Evolutionary conservation across 2,888 invertebrate species (phyloP).

Genomic region (Tetanocera ferruginea): DNA sequence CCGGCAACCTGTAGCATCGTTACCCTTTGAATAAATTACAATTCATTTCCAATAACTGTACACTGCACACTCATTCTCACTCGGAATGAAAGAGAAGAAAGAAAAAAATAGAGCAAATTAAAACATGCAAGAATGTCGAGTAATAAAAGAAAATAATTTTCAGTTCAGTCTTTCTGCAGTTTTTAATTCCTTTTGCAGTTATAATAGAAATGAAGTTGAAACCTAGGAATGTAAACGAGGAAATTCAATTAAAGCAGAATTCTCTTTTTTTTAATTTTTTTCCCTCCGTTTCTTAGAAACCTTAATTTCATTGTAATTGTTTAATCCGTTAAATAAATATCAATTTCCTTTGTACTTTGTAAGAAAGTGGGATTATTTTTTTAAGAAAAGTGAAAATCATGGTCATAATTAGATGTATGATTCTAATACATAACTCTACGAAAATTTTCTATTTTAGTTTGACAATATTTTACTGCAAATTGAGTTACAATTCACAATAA

Average conservation of each 20-base stretch:
- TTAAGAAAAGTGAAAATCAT: neutral
- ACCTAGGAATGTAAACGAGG: too few species aligned
- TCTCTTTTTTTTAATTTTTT: too few species aligned
- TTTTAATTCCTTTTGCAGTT: too few species aligned
- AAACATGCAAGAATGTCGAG: neutral
- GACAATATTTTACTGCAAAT: neutral
- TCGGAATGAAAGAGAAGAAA: slow-evolving; percentile 45
- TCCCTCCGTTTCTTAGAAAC: too few species aligned
- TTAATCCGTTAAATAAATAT: neutral
- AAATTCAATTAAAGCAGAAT: too few species aligned
- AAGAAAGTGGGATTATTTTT: neutral
- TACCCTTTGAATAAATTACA: slow-evolving; percentile 15
- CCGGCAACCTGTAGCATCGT: neutral
- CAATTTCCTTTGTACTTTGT: neutral
- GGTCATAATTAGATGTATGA: too few species aligned
- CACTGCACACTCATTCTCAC: slow-evolving; percentile 11
- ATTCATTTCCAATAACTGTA: slow-evolving; percentile 11
- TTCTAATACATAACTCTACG: too few species aligned
- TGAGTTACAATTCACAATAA: neutral
- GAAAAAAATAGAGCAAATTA: neutral
- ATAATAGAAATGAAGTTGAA: too few species aligned
- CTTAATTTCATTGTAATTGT: neutral
- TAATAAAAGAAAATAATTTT: neutral
- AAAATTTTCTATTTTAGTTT: too few species aligned
- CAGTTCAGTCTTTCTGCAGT: too few species aligned